A percentile compares a stretch with the other conserved stretches of the same genome.
These are phyloP conservation scores for Fissipunctia ypsillon DNA, from an alignment of 2,888 invertebrate species.

Conservation along the genomic window DNA sequence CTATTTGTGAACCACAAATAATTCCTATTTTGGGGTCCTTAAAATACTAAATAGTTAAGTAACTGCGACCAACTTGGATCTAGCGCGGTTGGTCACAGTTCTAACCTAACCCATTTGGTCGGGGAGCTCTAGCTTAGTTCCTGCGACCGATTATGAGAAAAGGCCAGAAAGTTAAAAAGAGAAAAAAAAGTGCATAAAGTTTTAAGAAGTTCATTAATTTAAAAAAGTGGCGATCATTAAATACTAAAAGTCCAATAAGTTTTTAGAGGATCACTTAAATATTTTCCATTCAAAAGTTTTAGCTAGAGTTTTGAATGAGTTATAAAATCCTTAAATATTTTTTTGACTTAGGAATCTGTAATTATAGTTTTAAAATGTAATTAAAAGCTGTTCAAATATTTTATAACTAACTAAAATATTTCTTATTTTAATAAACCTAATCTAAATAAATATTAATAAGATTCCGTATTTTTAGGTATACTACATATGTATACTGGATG, in stretches of 20 bases:
- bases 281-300: no score
- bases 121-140: not conserved
- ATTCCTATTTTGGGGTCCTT: no score
- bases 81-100: no score
- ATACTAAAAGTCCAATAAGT: not conserved
- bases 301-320: not conserved
- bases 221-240: not conserved
- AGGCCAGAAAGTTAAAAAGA: not conserved
- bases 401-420: conserved; percentile 12
- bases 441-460: not conserved
- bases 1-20: no score
- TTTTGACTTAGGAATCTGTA: not conserved
- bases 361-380: not conserved
- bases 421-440: not conserved
- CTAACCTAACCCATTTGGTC: not conserved
- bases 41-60: no score
- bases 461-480: no score
- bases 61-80: no score
- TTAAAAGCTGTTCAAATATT: conserved; percentile 1
- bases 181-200: no score
- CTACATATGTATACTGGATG: no score
- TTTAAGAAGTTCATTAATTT: no score
- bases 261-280: no score
- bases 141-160: not conserved
- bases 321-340: not conserved